Evolutionary conservation across 2,797 vertebrate genomes (phyloP).

Genomic region (Falco naumanni): DNA sequence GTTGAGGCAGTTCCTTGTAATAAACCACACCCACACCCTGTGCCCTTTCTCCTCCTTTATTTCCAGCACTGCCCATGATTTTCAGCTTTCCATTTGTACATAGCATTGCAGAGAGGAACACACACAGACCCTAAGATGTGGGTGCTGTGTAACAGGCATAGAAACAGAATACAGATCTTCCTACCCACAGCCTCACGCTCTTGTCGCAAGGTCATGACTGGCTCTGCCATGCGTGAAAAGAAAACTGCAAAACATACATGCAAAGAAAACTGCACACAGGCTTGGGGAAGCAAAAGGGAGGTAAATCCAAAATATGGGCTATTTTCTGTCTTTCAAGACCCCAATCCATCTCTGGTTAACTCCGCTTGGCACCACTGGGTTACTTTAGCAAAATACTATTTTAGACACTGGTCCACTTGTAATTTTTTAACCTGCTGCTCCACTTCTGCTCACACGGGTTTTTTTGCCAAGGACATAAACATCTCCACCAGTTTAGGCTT

Average conservation of each 20-base stretch:
- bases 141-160: not conserved
- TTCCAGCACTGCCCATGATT: not conserved
- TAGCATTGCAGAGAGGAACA: not conserved
- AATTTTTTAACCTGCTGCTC: not conserved
- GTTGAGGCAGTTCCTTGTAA: not conserved
- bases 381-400: not conserved
- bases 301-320: not conserved
- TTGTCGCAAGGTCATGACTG: not conserved
- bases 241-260: not conserved
- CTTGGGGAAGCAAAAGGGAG: not conserved
- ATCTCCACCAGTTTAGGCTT: not conserved
- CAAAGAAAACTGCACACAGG: not conserved
- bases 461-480: not conserved
- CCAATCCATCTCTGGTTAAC: not conserved
- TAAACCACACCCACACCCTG: not conserved
- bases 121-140: rapidly evolving
- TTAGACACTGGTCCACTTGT: not conserved
- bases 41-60: not conserved
- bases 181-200: not conserved
- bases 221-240: not conserved
- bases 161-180: not conserved
- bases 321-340: not conserved
- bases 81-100: not conserved
- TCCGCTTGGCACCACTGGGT: not conserved
- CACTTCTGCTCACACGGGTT: not conserved